A percentile compares a stretch with the other conserved stretches of the same genome.
Conservation (phyloP, 2,113 vertebrate species). For the Probosciger aterrimus region DNA sequence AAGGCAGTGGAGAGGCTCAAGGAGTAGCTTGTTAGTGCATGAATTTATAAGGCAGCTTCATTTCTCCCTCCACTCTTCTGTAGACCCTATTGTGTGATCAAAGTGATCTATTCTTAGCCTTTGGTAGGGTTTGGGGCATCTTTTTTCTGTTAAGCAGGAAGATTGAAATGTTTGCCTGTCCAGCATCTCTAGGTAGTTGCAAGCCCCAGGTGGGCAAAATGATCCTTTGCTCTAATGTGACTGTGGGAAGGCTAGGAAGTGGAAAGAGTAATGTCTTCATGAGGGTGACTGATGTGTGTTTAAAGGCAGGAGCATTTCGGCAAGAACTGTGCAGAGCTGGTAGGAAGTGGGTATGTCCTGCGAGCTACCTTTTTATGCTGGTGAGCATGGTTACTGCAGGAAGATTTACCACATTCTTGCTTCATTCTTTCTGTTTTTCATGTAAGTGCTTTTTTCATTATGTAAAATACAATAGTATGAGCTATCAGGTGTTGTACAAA, state of each 20-base stretch:
- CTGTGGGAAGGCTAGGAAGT: neutral
- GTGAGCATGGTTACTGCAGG: neutral
- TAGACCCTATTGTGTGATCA: neutral
- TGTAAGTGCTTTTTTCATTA: neutral
- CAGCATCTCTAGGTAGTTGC: neutral
- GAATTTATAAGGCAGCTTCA: neutral
- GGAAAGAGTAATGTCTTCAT: neutral
- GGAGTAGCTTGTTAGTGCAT: neutral
- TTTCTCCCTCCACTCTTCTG: neutral
- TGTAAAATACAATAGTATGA: neutral
- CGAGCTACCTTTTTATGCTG: neutral
- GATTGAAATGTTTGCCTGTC: neutral
- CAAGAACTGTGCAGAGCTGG: neutral
- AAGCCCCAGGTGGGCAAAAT: neutral
- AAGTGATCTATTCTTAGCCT: neutral
- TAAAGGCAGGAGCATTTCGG: neutral
- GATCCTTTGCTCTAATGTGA: neutral
- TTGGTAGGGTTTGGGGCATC: neutral
- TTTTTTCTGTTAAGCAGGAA: neutral
- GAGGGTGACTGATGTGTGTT: neutral
- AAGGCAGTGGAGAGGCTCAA: neutral
- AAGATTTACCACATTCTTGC: neutral
- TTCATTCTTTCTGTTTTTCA: neutral
- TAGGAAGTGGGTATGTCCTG: neutral
- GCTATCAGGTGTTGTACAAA: neutral